Evolutionary conservation across 2,888 invertebrate species (phyloP).

Genomic region (Leptopilina syphax): DNA sequence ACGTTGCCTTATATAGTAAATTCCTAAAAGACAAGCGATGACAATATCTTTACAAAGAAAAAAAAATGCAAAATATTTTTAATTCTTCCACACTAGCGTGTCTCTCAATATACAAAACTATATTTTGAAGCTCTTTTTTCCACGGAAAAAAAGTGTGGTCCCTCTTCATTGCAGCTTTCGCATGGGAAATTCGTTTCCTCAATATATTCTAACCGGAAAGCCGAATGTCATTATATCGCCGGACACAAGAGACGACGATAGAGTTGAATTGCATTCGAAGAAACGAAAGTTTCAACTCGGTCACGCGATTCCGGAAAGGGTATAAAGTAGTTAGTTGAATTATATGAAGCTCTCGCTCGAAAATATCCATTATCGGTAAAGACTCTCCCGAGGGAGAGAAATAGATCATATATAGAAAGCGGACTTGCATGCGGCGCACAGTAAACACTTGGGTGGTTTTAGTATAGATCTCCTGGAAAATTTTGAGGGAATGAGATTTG

Average conservation of each 20-base stretch:
- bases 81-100: too few relatives aligned
- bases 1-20: too few relatives aligned
- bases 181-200: neutral
- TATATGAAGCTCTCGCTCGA: slow-evolving; percentile 55
- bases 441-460: slow-evolving; percentile 51
- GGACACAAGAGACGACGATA: too few relatives aligned
- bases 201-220: neutral
- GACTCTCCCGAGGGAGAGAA: slow-evolving; percentile 30
- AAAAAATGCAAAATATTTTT: too few relatives aligned
- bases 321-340: slow-evolving; percentile 47
- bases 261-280: slow-evolving; percentile 8
- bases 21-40: too few relatives aligned
- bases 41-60: too few relatives aligned
- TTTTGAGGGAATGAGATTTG: neutral
- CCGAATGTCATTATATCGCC: too few relatives aligned
- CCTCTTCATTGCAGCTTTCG: too few relatives aligned
- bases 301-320: slow-evolving; percentile 16
- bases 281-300: slow-evolving; percentile 41
- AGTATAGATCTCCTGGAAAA: neutral
- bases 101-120: too few relatives aligned
- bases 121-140: too few relatives aligned
- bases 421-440: slow-evolving; percentile 37
- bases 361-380: slow-evolving; percentile 57
- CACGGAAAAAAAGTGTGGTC: too few relatives aligned
- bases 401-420: slow-evolving; percentile 49